These are phyloP conservation scores for Anoplophora glabripennis DNA, from an alignment of 1,140 invertebrate genomes.

Conservation along the genomic window DNA sequence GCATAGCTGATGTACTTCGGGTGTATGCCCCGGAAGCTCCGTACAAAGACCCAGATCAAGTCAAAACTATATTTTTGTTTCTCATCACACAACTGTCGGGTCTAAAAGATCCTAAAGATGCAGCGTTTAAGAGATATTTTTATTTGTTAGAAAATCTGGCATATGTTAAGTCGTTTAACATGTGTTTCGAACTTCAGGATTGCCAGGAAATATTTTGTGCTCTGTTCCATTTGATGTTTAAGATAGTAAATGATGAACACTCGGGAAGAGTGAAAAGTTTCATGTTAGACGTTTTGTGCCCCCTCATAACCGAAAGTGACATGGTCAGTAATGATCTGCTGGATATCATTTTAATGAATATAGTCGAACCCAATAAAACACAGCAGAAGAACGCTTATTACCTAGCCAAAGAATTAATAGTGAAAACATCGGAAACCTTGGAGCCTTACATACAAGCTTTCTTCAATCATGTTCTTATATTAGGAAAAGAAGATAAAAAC, in stretches of 20 bases:
- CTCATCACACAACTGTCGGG: slow-evolving; percentile 92
- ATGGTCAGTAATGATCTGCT: slow-evolving; percentile 90
- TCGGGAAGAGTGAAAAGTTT: slow-evolving; percentile 94
- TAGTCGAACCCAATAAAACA: slow-evolving; percentile 93
- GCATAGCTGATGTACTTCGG: slow-evolving; percentile 93
- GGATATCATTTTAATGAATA: slow-evolving; percentile 91
- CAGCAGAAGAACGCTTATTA: slow-evolving; percentile 87
- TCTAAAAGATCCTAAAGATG: slow-evolving; percentile 93
- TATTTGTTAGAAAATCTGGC: slow-evolving; percentile 94
- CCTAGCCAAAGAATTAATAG: slow-evolving; percentile 87
- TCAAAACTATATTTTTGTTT: slow-evolving; percentile 94
- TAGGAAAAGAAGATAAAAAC: slow-evolving; percentile 84
- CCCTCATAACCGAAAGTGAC: slow-evolving; percentile 93
- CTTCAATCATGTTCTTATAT: slow-evolving; percentile 90
- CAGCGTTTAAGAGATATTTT: slow-evolving; percentile 96
- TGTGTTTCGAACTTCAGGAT: slow-evolving; percentile 97
- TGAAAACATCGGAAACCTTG: slow-evolving; percentile 86
- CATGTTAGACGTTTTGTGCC: slow-evolving; percentile 92
- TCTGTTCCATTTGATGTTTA: slow-evolving; percentile 93
- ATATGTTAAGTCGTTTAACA: slow-evolving; percentile 98
- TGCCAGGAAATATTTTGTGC: slow-evolving; percentile 95
- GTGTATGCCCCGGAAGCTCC: slow-evolving; percentile 99
- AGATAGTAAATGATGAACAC: slow-evolving; percentile 95
- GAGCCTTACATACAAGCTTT: slow-evolving; percentile 94
- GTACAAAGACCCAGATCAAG: slow-evolving; percentile 91